Evolutionary conservation across 2,888 invertebrate genomes (phyloP).

Genomic region (Vannuccia rotundouncinata): DNA sequence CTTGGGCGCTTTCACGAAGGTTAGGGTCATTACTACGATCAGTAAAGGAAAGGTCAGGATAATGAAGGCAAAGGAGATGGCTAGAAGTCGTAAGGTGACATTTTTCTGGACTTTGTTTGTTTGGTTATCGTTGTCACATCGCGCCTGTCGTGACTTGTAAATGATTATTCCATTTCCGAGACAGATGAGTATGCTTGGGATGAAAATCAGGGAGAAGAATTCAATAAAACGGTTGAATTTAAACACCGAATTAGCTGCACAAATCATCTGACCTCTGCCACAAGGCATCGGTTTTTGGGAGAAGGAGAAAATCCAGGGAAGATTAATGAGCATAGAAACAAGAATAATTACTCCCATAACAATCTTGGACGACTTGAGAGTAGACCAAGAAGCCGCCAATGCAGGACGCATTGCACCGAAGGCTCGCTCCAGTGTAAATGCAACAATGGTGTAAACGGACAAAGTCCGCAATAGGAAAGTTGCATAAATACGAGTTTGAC

Average conservation of each 20-base stretch:
- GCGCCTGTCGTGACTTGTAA: not conserved
- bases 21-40: conserved; percentile 28
- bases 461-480: conserved; percentile 32
- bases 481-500: conserved; percentile 32
- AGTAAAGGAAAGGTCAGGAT: conserved; percentile 35
- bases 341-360: conserved; percentile 30
- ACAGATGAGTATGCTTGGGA: conserved; percentile 33
- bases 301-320: conserved; percentile 34
- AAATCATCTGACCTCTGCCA: not conserved
- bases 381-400: conserved; percentile 21
- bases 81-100: conserved; percentile 25
- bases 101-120: conserved; percentile 8
- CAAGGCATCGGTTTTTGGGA: not conserved
- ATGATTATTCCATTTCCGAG: conserved; percentile 31
- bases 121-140: conserved; percentile 4
- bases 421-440: conserved; percentile 33
- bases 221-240: conserved; percentile 33
- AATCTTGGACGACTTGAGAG: conserved; percentile 29
- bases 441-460: conserved; percentile 37
- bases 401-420: conserved; percentile 32
- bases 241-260: conserved; percentile 14
- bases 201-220: conserved; percentile 22
- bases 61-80: conserved; percentile 36
- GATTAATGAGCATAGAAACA: conserved; percentile 23
- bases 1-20: not conserved